Base-by-base conservation (phyloP, 1,140 invertebrate species). In the Wiebesia pumilae region DNA sequence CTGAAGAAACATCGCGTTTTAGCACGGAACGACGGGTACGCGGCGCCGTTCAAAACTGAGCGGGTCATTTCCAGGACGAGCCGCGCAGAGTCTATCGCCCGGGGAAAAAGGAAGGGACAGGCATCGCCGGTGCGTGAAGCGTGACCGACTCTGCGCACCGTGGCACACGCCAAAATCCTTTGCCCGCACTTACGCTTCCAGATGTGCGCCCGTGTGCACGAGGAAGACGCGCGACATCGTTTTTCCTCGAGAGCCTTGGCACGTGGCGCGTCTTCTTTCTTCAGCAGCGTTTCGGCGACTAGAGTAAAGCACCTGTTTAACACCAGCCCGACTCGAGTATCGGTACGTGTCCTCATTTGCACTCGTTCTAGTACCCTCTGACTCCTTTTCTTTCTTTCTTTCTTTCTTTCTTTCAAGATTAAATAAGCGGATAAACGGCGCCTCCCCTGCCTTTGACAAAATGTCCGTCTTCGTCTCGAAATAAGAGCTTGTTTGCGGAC, bases 81-180 rank as follows among this genome's bases (percentile, higher is more conserved):
- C 6, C 77, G 19, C 58, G 35, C 21, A 3, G 79, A 38, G 35
- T 27, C 12, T 10, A 21, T 19, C 33, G 4, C 38, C 0, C 33
- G 19, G 33, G 35, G 54, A 33, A 54, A 82, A 47, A 91, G 90
- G 91, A 92, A 92, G 93, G 93, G 93, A 93, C 92, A 92, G 93
- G 92, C 93, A 90, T 90, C 92, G 89, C 83, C 92, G 88, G 91
- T 90, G 93, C 93, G 90, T 94, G 91, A 94, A 94, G 92, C 93
- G 90, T 93, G 90, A 93, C 93, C 88, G 90, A 93, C 92, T 88
- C 89, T 90, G 91, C 91, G 90, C 90, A 90, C 83, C 90, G 88
- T 89, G 90, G 91, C 93, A 92, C 92, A 92, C 90, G 91, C 92
- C 92, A 91, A 93, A 93, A 93, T 92, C 90, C 89, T 91, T 86